Evolutionary conservation across 35 echinoderm and acorn worm genomes (phyloP).

Genomic region (Patiria miniata): DNA sequence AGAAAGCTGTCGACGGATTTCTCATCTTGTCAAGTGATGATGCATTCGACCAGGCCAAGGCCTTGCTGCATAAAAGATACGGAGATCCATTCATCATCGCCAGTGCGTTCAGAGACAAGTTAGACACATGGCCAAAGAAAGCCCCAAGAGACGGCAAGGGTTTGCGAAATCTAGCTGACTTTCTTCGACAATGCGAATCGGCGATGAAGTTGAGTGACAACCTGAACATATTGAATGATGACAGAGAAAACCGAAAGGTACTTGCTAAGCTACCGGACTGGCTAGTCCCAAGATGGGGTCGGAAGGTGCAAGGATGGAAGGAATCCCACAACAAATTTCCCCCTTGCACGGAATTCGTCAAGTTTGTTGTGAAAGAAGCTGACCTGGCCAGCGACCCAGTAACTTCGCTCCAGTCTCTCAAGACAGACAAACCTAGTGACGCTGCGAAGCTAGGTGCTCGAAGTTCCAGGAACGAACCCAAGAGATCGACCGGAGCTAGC

Average conservation of each 20-base stretch:
- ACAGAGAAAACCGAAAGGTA: constrained; percentile 64
- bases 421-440: neutral
- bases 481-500: neutral
- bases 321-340: constrained; percentile 36
- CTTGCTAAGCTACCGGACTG: constrained; percentile 67
- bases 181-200: constrained; percentile 39
- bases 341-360: constrained; percentile 45
- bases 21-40: constrained; percentile 53
- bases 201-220: constrained; percentile 33
- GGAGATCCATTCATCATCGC: constrained; percentile 64
- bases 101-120: constrained; percentile 59
- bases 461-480: neutral
- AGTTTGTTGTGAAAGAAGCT: constrained; percentile 57
- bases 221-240: constrained; percentile 59
- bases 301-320: constrained; percentile 33
- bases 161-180: constrained; percentile 64
- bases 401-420: constrained; percentile 49
- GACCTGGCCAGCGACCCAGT: constrained; percentile 60
- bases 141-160: constrained; percentile 42
- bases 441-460: no score
- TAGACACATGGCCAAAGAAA: constrained; percentile 64
- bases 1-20: constrained; percentile 54
- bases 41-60: constrained; percentile 54
- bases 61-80: constrained; percentile 50
- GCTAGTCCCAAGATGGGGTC: constrained; percentile 45